Evolutionary conservation across 2,113 vertebrate genomes (phyloP), one percentile per base, ranked within the genome.

Genomic region (Potamarius usumacintae): DNA sequence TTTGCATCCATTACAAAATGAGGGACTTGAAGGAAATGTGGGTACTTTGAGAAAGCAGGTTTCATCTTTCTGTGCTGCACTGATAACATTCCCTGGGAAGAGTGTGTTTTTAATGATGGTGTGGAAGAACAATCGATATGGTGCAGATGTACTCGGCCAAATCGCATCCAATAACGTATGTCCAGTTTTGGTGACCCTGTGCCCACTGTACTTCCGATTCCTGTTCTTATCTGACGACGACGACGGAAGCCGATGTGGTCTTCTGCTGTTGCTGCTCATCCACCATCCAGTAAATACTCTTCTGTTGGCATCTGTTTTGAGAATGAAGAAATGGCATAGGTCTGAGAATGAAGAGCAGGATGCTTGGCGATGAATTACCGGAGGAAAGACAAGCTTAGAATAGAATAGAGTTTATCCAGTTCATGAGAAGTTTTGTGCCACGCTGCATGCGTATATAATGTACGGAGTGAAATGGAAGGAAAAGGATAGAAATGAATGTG

Each of bases 21-120:
- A 79, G 55, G 25, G 48, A 52, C 48, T n/a, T 62, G 80, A 69
- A 42, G 25, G 76, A 55, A 55, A 53, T 18, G n/a, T 3, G 76
- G 25, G 22, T 62, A 82, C 81, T 81, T 84, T 86, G 62, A 22
- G 55, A 76, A 42, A 65, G 72, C 74, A 78, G 74, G 83, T 80
- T 74, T 86, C 22, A 60, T 86, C 48, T 88, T 76, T 74, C 30
- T 84, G 80, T 62, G n/a, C 63, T 57, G 27, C 83, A 85, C 69
- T 87, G 85, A 60, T 82, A 69, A 42, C 71, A 78, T 85, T 71
- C 79, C 85, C 62, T 82, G 71, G 85, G 83, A 83, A 69, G 20
- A 48, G 52, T 18, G 53, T 71, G 58, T 42, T 42, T 86, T 69
- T 89, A 85, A 88, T 69, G 76, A 67, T 81, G 48, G 48, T 52